A percentile compares a stretch with the other conserved stretches of the same genome.
Evolutionary conservation across 2,797 vertebrate genomes (phyloP).

Genomic region (Cyprinodon diabolis): DNA sequence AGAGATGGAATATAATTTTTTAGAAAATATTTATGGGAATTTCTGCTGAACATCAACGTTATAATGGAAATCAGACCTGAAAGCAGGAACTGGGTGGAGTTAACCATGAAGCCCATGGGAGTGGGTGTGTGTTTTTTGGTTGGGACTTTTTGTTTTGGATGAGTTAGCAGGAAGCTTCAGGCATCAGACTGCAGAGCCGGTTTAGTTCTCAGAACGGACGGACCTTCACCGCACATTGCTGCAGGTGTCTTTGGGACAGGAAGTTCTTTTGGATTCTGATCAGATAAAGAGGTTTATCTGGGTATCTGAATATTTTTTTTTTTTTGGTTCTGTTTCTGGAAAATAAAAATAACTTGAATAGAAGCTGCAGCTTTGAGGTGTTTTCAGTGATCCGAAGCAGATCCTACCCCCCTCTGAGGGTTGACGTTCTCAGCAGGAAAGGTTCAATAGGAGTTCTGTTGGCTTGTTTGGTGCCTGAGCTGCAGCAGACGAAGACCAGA

Average conservation of each 20-base stretch:
- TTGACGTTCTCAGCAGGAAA: too few relatives aligned
- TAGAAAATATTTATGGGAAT: too few relatives aligned
- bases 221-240: neutral
- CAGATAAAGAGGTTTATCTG: neutral
- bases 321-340: neutral
- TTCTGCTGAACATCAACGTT: too few relatives aligned
- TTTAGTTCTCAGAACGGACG: too few relatives aligned
- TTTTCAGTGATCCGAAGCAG: neutral
- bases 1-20: too few relatives aligned
- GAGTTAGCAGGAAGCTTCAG: slow-evolving; percentile 26
- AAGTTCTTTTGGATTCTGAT: neutral
- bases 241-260: neutral
- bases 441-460: too few relatives aligned
- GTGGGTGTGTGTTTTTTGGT: neutral
- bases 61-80: too few relatives aligned
- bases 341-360: neutral
- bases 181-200: neutral
- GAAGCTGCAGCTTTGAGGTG: neutral
- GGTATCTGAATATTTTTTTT: neutral
- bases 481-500: too few relatives aligned
- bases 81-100: too few relatives aligned
- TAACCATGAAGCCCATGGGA: neutral
- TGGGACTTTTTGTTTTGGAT: neutral
- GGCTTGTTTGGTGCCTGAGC: too few relatives aligned
- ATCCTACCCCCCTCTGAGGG: too few relatives aligned